These are phyloP conservation scores for Ginglymostoma cirratum DNA, from an alignment of 2,113 vertebrate species.

Conservation along the genomic window DNA sequence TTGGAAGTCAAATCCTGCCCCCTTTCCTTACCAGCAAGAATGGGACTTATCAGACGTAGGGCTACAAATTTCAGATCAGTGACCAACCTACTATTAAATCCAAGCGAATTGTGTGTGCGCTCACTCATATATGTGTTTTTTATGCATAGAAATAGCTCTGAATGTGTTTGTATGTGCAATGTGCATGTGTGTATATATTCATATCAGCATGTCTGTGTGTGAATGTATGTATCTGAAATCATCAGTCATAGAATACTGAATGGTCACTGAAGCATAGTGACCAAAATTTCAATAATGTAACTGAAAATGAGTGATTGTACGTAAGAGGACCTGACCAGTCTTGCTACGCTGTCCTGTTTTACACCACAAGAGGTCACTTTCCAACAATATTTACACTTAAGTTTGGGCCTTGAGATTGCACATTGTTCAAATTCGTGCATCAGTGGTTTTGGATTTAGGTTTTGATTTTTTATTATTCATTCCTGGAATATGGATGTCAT, in stretches of 20 bases:
- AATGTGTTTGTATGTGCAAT: no score
- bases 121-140: no score
- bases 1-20: no score
- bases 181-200: no score
- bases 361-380: not conserved
- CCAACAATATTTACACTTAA: not conserved
- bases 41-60: no score
- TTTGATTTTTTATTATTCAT: not conserved
- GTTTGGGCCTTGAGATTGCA: not conserved
- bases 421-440: not conserved
- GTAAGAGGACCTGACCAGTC: not conserved
- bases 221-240: no score
- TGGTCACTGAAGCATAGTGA: not conserved
- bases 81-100: no score
- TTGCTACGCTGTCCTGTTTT: not conserved
- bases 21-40: no score
- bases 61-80: no score
- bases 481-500: not conserved
- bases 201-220: not conserved
- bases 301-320: not conserved
- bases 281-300: not conserved
- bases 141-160: no score
- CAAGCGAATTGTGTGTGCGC: no score
- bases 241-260: not conserved
- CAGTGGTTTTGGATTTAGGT: not conserved